Conservation (phyloP, 2,797 vertebrate genomes). For the Rhabdophis nuchalis region DNA sequence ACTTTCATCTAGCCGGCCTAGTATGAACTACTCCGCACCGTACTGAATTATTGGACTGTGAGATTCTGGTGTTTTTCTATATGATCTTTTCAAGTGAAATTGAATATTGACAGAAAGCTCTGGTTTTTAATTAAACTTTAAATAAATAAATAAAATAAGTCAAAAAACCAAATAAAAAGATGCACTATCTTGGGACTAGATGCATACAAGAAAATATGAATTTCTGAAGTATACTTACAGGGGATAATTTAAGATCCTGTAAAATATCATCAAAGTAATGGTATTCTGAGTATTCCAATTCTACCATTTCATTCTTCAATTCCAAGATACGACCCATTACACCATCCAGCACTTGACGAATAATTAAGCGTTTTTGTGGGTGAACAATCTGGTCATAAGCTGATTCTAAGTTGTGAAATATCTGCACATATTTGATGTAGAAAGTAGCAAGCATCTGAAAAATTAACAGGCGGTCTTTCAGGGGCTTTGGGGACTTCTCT, state of each 20-base stretch:
- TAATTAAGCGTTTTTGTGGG: constrained; percentile 72
- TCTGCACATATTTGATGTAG: constrained; percentile 79
- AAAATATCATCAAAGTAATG: constrained; percentile 76
- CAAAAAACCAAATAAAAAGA: neutral
- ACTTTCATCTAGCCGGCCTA: no score
- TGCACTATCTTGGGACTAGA: neutral
- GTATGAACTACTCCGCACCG: no score
- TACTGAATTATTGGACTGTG: no score
- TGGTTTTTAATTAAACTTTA: neutral
- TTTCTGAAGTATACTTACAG: constrained; percentile 66
- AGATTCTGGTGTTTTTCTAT: neutral
- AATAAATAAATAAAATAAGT: neutral
- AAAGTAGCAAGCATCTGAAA: constrained; percentile 73
- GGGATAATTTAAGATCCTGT: constrained; percentile 74
- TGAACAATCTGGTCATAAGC: constrained; percentile 74
- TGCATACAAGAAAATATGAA: rapidly evolving
- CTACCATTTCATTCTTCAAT: constrained; percentile 82
- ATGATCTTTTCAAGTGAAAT: neutral
- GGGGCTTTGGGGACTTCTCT: constrained; percentile 52
- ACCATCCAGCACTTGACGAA: constrained; percentile 72
- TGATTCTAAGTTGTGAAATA: constrained; percentile 72
- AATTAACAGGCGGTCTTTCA: constrained; percentile 57
- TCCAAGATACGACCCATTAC: constrained; percentile 84
- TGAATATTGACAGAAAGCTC: neutral
- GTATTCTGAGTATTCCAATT: constrained; percentile 78